Evolutionary conservation across 2,888 invertebrate genomes (phyloP), one percentile per base, ranked within the genome.

Genomic region (Drosophila lutescens): DNA sequence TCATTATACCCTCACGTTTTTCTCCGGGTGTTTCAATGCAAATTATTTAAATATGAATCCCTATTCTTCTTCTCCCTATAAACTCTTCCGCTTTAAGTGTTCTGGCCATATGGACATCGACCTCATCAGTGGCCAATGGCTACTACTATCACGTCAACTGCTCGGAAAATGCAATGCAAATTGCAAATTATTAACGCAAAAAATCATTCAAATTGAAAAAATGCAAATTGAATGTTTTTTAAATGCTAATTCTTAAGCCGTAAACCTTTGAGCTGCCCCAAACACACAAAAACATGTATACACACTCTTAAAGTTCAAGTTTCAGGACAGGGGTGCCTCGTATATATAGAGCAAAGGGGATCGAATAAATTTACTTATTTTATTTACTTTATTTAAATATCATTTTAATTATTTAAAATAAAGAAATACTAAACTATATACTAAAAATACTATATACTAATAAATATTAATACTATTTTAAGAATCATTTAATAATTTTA

Each of bases 151-250:
- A 36, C 15, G 13, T 43, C 56, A 30, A 47, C 32, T 36, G 43
- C 30, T 34, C 47, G 61, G 44, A 56, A 71, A 70, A 71, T 65
- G 80, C 69, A 49, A 83, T 83, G 83, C 82, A 83, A 85, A 83
- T 83, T 85, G 83, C 78, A 53, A 85, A 80, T 74, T 85, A 82
- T 80, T 75, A 71, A 82, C 26, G 72, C 78, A 80, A 80, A 73
- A 76, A 68, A 67, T 62, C 77, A 63, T 77, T 80, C 65, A 79
- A 83, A 83, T 86, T 80, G 86, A 70, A 86, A 86, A 86, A 82
- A 86, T 85, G 85, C 76, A 84, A 85, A 86, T 86, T 73, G 80
- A 84, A 86, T 84, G 81, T 77, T 75, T 77, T 68, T 73, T 74
- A 86, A 86, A 85, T 85, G 84, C 81, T 77, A 85, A 85, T 85